Evolutionary conservation across 1,140 invertebrate genomes (phyloP), one percentile per base, ranked within the genome.

Genomic region (Aethina tumida): DNA sequence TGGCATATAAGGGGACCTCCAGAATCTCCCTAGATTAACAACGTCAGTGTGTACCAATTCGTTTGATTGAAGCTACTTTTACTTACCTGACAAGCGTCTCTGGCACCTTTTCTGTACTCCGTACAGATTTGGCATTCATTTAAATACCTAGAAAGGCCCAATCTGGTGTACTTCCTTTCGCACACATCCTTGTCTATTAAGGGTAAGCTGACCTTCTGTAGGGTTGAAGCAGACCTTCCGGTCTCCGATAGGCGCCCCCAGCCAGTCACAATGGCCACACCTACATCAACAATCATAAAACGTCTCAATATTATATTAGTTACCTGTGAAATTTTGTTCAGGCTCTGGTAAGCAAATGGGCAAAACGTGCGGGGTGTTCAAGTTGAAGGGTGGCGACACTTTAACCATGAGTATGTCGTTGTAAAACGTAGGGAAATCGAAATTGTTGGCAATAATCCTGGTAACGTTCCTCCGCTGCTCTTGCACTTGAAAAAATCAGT

Each of bases 1-100:
- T 32, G 37, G 44, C 68, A 70, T 21, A 64, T 60, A 14, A 68
- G 39, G 2, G 66, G 66, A 3, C 66, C 66, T 16, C 66, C 66
- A 21, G 62, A 65, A 50, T 68, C 66, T 22, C 66, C 66, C 59
- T 61, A 36, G 22, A 49, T 14, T 10, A 20, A 38, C n/a, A 5
- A 19, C 14, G 16, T 10, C 20, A n/a, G 12, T 17, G 30, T 5
- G 13, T 16, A 9, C 4, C 7, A 14, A 25, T 24, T 5, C 8
- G 19, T 10, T 25, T 12, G 21, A 15, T 32, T 25, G 5, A 10
- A 26, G 14, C 4, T 17, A 30, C 12, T 7, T 29, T 5, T 9
- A 38, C 28, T 30, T 43, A 50, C 48, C 40, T 53, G 52, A 21
- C 52, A 53, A 32, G 49, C 37, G 45, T 53, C 52, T 43, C 35